These are phyloP conservation scores for Platalea minor DNA, from an alignment of 2,797 vertebrate genomes.

Conservation along the genomic window DNA sequence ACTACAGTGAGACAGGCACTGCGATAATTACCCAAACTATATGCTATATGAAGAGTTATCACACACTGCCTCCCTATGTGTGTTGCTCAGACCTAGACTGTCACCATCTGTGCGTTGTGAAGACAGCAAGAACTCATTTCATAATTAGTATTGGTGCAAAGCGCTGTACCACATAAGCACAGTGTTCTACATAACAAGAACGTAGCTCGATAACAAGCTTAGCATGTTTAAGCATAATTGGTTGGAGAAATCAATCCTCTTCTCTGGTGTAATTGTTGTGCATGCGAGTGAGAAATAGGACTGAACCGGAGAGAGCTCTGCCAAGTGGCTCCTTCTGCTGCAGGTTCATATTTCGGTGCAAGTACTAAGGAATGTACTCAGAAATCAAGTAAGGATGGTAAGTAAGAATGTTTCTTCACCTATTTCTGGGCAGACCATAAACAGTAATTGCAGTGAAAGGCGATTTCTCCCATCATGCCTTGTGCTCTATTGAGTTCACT, in stretches of 20 bases:
- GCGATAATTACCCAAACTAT: not conserved
- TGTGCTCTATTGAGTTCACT: constrained; percentile 68
- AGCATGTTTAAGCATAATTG: constrained; percentile 44
- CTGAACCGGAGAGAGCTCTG: not conserved
- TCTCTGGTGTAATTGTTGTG: not conserved
- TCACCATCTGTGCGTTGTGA: constrained; percentile 6
- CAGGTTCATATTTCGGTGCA: not conserved
- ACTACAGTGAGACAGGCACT: not conserved
- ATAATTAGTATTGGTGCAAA: not conserved
- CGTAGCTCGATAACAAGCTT: not conserved
- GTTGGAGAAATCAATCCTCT: constrained; percentile 34
- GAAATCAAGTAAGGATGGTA: not conserved
- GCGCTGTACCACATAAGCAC: not conserved
- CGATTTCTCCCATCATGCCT: constrained; percentile 65
- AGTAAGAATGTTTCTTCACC: constrained; percentile 27
- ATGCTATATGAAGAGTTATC: not conserved
- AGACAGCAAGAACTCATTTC: constrained; percentile 8
- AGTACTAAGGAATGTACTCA: not conserved
- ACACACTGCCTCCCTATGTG: not conserved
- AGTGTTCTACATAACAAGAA: not conserved
- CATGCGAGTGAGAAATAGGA: not conserved
- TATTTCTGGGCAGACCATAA: constrained; percentile 44
- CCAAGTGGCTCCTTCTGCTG: not conserved
- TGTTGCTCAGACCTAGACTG: not conserved
- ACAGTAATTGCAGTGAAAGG: constrained; percentile 61